Conservation (phyloP, 2,888 invertebrate genomes). For the Drosophila fungiperda region DNA sequence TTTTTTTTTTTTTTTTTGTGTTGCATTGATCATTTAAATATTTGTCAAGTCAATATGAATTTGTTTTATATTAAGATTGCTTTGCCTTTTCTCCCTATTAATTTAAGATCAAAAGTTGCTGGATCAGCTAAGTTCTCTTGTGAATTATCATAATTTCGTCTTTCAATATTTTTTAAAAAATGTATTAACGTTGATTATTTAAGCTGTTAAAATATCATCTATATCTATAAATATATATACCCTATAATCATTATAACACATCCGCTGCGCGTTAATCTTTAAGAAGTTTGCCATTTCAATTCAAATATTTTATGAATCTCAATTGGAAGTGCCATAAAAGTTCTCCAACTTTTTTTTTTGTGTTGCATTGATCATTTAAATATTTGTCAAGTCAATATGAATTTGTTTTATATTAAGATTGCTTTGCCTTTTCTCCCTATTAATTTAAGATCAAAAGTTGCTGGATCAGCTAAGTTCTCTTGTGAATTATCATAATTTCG, state of each 20-base stretch:
- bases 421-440: slow-evolving; percentile 3
- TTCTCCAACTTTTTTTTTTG: neutral
- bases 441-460: slow-evolving; percentile 25
- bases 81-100: slow-evolving; percentile 6
- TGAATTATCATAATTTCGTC: neutral
- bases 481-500: neutral
- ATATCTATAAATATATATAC: no score
- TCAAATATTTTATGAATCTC: neutral
- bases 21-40: slow-evolving; percentile 4
- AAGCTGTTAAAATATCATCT: no score
- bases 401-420: slow-evolving; percentile 4
- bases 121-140: slow-evolving; percentile 3
- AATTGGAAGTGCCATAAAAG: neutral
- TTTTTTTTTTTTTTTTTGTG: neutral
- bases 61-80: slow-evolving; percentile 4
- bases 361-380: slow-evolving; percentile 3
- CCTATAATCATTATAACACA: no score
- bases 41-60: slow-evolving; percentile 9
- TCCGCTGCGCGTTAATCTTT: neutral
- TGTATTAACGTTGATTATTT: neutral
- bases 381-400: slow-evolving; percentile 10
- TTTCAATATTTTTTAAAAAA: slow-evolving; percentile 14
- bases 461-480: neutral
- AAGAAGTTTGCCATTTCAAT: neutral
- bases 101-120: slow-evolving; percentile 22